Conservation (phyloP, 2,888 invertebrate species). For the Tinea trinotella region DNA sequence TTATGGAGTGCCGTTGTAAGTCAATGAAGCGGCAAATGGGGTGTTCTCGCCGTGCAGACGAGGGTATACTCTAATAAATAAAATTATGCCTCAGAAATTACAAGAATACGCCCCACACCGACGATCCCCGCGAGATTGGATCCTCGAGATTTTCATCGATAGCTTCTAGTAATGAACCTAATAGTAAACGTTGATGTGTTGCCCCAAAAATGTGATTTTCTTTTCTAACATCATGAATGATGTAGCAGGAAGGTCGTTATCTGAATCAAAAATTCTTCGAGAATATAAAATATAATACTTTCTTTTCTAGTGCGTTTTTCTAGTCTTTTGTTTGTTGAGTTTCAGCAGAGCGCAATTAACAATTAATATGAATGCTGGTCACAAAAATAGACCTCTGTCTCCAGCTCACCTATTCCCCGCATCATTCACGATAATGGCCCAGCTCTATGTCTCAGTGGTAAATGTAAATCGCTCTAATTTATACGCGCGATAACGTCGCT, state of each 20-base stretch:
- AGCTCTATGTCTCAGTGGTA: constrained; percentile 60
- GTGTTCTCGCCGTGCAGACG: constrained; percentile 57
- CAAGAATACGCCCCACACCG: constrained; percentile 59
- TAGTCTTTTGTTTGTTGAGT: neutral
- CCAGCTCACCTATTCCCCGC: constrained; percentile 42
- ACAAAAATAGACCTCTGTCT: neutral
- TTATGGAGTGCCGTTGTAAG: constrained; percentile 72
- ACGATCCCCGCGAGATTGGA: constrained; percentile 63
- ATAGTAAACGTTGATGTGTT: constrained; percentile 44
- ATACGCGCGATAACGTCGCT: constrained; percentile 70
- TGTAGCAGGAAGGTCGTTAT: neutral
- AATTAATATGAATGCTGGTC: neutral
- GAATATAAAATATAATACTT: neutral
- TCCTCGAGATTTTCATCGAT: constrained; percentile 62
- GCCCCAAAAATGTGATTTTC: neutral
- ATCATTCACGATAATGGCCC: constrained; percentile 63
- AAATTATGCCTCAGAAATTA: constrained; percentile 72
- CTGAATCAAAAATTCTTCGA: neutral
- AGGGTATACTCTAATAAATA: constrained; percentile 69
- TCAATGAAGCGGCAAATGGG: constrained; percentile 72
- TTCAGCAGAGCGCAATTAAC: no score
- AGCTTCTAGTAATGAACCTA: constrained; percentile 61
- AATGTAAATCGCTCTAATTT: constrained; percentile 72
- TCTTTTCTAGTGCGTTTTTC: neutral
- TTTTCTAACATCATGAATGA: constrained; percentile 9